Conservation (phyloP, 2,888 invertebrate species). For the Nomada lathburiana region DNA sequence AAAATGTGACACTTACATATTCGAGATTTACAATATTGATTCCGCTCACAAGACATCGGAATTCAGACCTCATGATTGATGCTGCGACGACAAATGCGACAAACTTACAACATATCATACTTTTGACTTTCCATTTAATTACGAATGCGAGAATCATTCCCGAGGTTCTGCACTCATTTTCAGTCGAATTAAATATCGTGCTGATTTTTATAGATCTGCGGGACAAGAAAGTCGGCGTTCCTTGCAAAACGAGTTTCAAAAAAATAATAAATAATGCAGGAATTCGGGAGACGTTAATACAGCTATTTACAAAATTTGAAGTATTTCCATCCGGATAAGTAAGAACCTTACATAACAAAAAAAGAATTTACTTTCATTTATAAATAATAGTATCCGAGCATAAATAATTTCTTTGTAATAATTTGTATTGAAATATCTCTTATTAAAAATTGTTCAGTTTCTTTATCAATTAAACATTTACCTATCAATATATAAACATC, state of each 20-base stretch:
- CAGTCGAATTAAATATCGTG: slow-evolving; percentile 4
- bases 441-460: too few species aligned
- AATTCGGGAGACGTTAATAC: slow-evolving; percentile 28
- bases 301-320: slow-evolving; percentile 28
- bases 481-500: too few species aligned
- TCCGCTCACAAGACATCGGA: slow-evolving; percentile 61
- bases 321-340: slow-evolving; percentile 21
- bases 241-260: slow-evolving; percentile 13
- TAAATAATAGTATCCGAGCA: too few species aligned
- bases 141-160: slow-evolving; percentile 49
- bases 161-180: slow-evolving; percentile 13
- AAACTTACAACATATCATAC: slow-evolving; percentile 50
- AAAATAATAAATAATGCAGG: slow-evolving; percentile 41
- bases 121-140: slow-evolving; percentile 57
- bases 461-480: too few species aligned
- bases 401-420: too few species aligned
- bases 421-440: too few species aligned
- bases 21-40: slow-evolving; percentile 57
- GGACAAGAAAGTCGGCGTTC: slow-evolving; percentile 7
- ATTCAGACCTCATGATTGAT: slow-evolving; percentile 59
- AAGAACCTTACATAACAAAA: not conserved
- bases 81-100: slow-evolving; percentile 56
- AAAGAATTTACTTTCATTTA: slow-evolving; percentile 1
- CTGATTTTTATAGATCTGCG: slow-evolving; percentile 18
- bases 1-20: slow-evolving; percentile 15